Conservation (phyloP, 2,113 vertebrate species). For the Colistium nudipinnis region DNA sequence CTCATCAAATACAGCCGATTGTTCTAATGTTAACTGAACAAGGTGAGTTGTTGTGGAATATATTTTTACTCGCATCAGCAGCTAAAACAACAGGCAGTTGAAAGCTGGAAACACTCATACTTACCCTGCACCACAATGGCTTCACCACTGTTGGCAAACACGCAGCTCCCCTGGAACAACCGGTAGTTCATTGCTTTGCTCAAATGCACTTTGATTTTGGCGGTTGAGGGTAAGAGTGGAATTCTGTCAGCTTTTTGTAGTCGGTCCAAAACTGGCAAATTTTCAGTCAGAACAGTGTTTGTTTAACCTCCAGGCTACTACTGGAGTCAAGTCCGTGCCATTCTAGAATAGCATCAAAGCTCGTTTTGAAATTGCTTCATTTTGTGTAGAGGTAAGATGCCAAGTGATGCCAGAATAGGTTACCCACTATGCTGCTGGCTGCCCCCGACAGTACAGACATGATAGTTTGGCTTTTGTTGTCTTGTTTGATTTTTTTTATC, state of each 20-base stretch:
- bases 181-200: slow-evolving; percentile 54
- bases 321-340: slow-evolving; percentile 38
- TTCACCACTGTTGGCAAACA: slow-evolving; percentile 37
- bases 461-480: background rate
- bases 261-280: slow-evolving; percentile 47
- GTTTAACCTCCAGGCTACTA: slow-evolving; percentile 35
- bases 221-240: slow-evolving; percentile 38
- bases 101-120: slow-evolving; percentile 30
- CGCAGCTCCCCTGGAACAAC: slow-evolving; percentile 30
- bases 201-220: slow-evolving; percentile 50
- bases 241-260: slow-evolving; percentile 44
- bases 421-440: slow-evolving; percentile 4
- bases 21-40: slow-evolving; percentile 33
- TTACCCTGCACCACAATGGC: slow-evolving; percentile 14
- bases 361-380: slow-evolving; percentile 39
- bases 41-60: slow-evolving; percentile 2
- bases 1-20: slow-evolving; percentile 17
- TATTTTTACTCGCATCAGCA: slow-evolving; percentile 19
- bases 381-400: slow-evolving; percentile 41
- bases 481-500: background rate
- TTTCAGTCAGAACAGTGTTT: slow-evolving; percentile 45
- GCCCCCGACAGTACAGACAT: slow-evolving; percentile 9
- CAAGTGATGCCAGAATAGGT: slow-evolving; percentile 32
- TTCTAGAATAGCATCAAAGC: slow-evolving; percentile 44
- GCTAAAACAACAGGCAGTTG: slow-evolving; percentile 22